phyloP scores from a whole-genome alignment of 2,888 invertebrate genomes.

The Drosophila differens region DNA sequence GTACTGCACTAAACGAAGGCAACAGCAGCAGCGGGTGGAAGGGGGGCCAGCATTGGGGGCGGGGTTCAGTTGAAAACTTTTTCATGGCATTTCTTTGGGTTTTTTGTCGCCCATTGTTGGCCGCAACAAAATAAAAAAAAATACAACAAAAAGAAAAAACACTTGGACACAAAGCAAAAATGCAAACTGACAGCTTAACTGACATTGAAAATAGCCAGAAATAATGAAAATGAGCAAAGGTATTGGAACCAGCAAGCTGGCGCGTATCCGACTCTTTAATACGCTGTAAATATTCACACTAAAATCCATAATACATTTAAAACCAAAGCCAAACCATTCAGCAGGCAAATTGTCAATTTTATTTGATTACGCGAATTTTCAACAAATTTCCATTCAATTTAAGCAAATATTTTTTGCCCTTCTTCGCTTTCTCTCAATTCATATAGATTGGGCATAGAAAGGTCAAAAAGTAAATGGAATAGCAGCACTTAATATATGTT shows the following conservation, averaged over 20 bases:
- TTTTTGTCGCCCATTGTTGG: slow-evolving; percentile 47
- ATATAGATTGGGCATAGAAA: neutral
- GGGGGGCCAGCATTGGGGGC: neutral
- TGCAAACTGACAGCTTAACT: slow-evolving; percentile 75
- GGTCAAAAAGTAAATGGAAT: neutral
- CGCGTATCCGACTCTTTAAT: slow-evolving; percentile 7
- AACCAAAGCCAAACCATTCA: neutral
- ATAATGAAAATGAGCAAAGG: slow-evolving; percentile 38
- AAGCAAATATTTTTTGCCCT: neutral
- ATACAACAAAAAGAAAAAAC: slow-evolving; percentile 22
- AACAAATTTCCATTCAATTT: neutral
- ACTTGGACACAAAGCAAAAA: slow-evolving; percentile 75
- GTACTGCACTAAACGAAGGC: slow-evolving; percentile 30
- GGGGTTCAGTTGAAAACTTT: slow-evolving; percentile 52
- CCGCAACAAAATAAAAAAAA: neutral
- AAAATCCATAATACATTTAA: neutral
- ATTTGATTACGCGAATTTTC: neutral
- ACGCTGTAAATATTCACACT: neutral
- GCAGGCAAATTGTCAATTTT: neutral
- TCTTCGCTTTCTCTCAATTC: neutral
- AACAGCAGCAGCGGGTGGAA: neutral
- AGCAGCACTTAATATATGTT: neutral
- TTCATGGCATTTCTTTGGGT: slow-evolving; percentile 45
- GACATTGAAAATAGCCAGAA: slow-evolving; percentile 59
- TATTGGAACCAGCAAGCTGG: slow-evolving; percentile 15